A percentile compares a stretch with the other conserved stretches of the same genome.
Evolutionary conservation across 1,140 invertebrate species (phyloP).

Genomic region (Zaprionus africanus): DNA sequence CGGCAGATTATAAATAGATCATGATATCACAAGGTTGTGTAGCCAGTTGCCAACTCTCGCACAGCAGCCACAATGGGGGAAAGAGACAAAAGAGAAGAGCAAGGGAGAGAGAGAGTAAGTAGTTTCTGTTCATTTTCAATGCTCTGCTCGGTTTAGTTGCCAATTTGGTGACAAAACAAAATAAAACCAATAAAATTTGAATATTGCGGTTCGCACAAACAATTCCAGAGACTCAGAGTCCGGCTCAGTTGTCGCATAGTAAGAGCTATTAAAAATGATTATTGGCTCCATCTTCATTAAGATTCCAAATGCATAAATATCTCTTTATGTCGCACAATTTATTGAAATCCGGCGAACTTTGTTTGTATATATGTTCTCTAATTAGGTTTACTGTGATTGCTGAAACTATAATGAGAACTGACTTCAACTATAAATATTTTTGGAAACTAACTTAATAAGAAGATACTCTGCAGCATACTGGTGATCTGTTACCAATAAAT

Average conservation of each 20-base stretch:
- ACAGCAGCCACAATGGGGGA: slow-evolving; percentile 15
- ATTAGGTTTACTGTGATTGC: slow-evolving; percentile 67
- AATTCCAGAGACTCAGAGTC: slow-evolving; percentile 6
- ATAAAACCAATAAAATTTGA: slow-evolving; percentile 76
- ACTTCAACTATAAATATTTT: slow-evolving; percentile 37
- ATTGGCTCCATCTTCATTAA: slow-evolving; percentile 74
- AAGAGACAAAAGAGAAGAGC: not conserved
- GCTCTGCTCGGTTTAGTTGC: slow-evolving; percentile 68
- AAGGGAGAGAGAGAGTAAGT: slow-evolving; percentile 43
- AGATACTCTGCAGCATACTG: no score
- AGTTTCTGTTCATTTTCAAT: slow-evolving; percentile 57
- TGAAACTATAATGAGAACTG: slow-evolving; percentile 40
- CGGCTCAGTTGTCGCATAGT: slow-evolving; percentile 57
- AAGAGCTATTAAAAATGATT: slow-evolving; percentile 77
- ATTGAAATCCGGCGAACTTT: slow-evolving; percentile 42
- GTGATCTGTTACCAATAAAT: no score
- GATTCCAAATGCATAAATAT: slow-evolving; percentile 73
- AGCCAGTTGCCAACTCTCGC: slow-evolving; percentile 58
- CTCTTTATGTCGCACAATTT: slow-evolving; percentile 41
- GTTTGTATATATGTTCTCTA: slow-evolving; percentile 69
- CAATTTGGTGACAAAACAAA: slow-evolving; percentile 75
- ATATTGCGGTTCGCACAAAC: slow-evolving; percentile 56
- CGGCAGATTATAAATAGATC: slow-evolving; percentile 64
- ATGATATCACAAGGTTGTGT: slow-evolving; percentile 70
- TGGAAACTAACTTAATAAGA: not conserved